A percentile compares a stretch with the other conserved stretches of the same genome.
phyloP scores from a whole-genome alignment of 2,888 invertebrate species.

The Caenorhabditis sp. region DNA sequence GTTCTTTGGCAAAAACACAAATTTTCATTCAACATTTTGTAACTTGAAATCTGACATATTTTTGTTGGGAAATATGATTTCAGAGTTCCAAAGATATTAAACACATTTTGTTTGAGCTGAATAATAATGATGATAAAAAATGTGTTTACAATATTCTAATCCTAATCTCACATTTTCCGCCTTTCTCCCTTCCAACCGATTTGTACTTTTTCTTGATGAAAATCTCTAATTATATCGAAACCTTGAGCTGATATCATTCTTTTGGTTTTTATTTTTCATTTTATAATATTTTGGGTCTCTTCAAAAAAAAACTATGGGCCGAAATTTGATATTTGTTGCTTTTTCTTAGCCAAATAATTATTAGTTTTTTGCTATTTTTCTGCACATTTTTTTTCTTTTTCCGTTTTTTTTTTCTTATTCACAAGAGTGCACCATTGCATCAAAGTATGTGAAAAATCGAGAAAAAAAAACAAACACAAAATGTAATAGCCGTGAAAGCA shows the following conservation, averaged over 20 bases:
- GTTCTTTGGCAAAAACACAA: too few species aligned
- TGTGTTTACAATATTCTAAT: neutral
- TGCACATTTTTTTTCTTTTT: neutral
- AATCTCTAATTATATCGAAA: too few species aligned
- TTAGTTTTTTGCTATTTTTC: neutral
- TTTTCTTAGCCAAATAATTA: neutral
- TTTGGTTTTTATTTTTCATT: too few species aligned
- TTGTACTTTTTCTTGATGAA: neutral
- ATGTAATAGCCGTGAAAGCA: constrained; percentile 1
- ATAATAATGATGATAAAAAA: neutral
- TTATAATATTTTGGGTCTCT: too few species aligned
- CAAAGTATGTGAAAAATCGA: neutral
- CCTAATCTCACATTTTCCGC: neutral
- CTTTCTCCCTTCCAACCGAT: neutral
- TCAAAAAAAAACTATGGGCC: neutral
- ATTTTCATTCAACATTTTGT: too few species aligned
- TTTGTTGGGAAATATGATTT: too few species aligned
- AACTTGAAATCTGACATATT: too few species aligned
- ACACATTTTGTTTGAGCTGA: neutral
- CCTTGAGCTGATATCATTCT: too few species aligned
- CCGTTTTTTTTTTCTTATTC: neutral
- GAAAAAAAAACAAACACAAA: neutral
- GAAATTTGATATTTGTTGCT: neutral
- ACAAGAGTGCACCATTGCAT: neutral
- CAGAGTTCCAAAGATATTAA: neutral